These are phyloP conservation scores for Poicephalus gulielmi DNA, from an alignment of 2,113 vertebrate genomes.

Conservation along the genomic window DNA sequence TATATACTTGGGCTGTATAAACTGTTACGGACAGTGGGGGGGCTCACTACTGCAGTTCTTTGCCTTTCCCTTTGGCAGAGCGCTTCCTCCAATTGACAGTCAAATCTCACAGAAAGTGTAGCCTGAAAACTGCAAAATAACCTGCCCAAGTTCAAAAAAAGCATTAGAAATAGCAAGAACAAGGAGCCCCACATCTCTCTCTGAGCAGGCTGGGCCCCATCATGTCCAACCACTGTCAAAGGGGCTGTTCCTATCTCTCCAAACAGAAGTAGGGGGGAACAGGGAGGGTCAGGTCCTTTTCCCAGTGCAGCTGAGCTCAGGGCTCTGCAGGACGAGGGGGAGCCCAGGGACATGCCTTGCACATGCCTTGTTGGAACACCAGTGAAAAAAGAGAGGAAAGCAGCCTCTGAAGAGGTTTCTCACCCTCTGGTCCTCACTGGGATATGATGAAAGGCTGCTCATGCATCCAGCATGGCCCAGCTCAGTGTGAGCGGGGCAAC, in stretches of 20 bases:
- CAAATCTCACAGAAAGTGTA: background rate
- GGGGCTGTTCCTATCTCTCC: background rate
- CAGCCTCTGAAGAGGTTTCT: background rate
- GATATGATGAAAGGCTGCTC: background rate
- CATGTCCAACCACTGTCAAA: background rate
- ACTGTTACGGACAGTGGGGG: constrained; percentile 51
- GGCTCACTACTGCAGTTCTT: background rate
- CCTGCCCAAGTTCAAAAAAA: background rate
- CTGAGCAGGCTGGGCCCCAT: background rate
- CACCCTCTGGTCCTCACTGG: background rate
- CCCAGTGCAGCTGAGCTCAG: rapidly evolving
- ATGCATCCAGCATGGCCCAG: background rate
- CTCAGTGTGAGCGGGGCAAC: background rate
- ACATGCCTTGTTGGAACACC: background rate
- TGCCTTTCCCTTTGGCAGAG: background rate
- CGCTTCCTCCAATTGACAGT: background rate
- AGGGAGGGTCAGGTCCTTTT: background rate
- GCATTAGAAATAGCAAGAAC: background rate
- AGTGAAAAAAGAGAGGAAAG: background rate
- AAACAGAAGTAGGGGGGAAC: background rate
- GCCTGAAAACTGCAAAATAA: background rate
- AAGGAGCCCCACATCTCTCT: rapidly evolving
- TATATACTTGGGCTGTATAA: constrained; percentile 50
- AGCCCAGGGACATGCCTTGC: background rate
- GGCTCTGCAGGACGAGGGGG: background rate